Base-by-base conservation (phyloP, 2,888 invertebrate species). In the Xanthia togata region DNA sequence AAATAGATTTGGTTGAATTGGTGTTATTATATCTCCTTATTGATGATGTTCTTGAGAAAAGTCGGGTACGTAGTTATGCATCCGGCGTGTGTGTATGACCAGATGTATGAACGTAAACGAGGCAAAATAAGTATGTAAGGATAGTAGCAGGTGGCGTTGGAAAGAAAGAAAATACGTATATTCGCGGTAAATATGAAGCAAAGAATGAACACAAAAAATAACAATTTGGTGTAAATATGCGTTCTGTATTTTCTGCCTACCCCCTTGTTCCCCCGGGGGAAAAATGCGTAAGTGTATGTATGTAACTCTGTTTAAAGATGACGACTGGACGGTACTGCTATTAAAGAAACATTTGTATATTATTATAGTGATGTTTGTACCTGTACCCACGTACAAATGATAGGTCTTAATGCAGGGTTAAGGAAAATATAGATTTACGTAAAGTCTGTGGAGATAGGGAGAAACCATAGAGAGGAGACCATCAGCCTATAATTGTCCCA, bases 1-100 rank as follows among this genome's bases (percentile, higher is more conserved):
- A 23, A 57, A 57, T 57, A 26, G 47, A 81, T 73, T 78, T 62
- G 20, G 47, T 60, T 47, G 47, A 71, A 44, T 70, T 62, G 9
- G 12, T 26, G 31, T 50, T 20, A 41, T n/a, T 68, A 35, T 78
- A 1, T 31, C 6, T 77, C 12, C n/a, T 55, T 55, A 11, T 11
- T n/a, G 53, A 9, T 50, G 50, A 50, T 23, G 50, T 9, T 50
- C 17, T 8, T 50, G 9, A 50, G 20, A 50, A 50, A 50, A 0
- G 9, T 3, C 50, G 23, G 50, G 20, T 20, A 23, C 20, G 2
- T 50, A 23, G 50, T 50, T 0, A 20, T 23, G 50, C 50, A 9
- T 23, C 50, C 3, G 8, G 23, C 20, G 50, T 50, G 20, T 20
- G 20, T 50, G 50, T 50, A 50, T 50, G 20, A 50, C 4, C 11